Conservation (phyloP, 2,113 vertebrate genomes). For the Aphelocoma coerulescens region DNA sequence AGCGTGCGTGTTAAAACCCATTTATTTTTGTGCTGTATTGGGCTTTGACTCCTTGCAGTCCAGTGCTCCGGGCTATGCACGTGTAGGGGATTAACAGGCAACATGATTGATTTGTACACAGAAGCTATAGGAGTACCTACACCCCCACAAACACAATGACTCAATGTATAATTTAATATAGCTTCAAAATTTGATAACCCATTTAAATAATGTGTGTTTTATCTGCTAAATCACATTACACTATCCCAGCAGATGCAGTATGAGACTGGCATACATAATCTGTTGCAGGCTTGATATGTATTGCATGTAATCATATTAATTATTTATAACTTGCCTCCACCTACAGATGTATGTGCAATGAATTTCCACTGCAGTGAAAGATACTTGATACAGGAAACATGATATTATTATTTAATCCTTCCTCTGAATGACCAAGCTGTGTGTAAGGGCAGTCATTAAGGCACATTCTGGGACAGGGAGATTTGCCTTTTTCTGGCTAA, state of each 20-base stretch:
- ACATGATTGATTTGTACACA: not conserved
- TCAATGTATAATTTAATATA: conserved; percentile 32
- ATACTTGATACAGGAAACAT: not conserved
- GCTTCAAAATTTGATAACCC: conserved; percentile 51
- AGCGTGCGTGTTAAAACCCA: not conserved
- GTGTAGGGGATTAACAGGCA: not conserved
- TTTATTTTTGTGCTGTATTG: not conserved
- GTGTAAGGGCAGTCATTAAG: not conserved
- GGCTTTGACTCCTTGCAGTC: not conserved
- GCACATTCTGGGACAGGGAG: not conserved
- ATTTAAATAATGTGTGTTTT: conserved; percentile 51
- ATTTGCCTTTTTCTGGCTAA: not conserved
- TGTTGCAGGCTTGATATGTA: conserved; percentile 13
- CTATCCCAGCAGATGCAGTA: not conserved
- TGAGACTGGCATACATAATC: conserved; percentile 35
- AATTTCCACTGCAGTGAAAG: conserved; percentile 21
- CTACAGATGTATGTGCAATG: not conserved
- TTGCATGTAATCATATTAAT: conserved; percentile 47
- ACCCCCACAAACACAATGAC: not conserved
- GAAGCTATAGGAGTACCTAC: not conserved
- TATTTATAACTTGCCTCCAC: conserved; percentile 34
- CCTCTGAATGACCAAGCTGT: not conserved
- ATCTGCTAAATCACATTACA: conserved; percentile 59
- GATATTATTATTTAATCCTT: not conserved
- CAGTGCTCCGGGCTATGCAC: not conserved